These are phyloP conservation scores for Tragelaphus strepsiceros DNA, from an alignment of 2,113 vertebrate genomes.

Conservation along the genomic window DNA sequence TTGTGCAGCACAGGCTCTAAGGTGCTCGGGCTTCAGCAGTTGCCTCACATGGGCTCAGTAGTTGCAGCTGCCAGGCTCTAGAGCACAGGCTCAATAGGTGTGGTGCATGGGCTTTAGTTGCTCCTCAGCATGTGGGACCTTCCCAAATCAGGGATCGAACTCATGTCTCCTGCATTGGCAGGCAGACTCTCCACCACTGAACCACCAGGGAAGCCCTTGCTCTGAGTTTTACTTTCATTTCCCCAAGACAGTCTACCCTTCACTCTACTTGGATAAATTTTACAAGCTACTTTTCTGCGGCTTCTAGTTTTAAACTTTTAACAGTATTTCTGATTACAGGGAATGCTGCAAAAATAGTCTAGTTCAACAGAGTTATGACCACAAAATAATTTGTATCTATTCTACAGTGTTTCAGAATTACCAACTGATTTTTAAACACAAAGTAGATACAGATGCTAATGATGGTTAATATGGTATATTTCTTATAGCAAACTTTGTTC, in stretches of 20 bases:
- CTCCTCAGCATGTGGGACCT: background rate
- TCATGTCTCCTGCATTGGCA: background rate
- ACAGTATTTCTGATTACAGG: conserved; percentile 98
- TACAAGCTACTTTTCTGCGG: conserved; percentile 90
- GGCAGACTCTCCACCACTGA: background rate
- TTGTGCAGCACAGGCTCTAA: background rate
- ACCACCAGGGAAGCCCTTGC: conserved; percentile 14
- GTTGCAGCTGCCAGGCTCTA: background rate
- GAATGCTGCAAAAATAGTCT: conserved; percentile 98
- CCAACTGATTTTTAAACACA: conserved; percentile 90
- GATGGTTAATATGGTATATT: conserved; percentile 86
- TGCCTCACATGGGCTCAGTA: background rate
- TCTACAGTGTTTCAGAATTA: conserved; percentile 96
- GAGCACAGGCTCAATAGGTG: background rate
- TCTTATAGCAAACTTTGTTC: conserved; percentile 88
- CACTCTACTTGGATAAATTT: conserved; percentile 91
- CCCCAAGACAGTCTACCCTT: conserved; percentile 95
- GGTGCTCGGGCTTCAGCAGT: background rate
- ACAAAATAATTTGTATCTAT: conserved; percentile 96
- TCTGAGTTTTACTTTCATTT: conserved; percentile 98
- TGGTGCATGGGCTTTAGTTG: background rate
- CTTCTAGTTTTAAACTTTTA: conserved; percentile 91
- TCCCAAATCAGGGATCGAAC: background rate
- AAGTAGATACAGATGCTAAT: conserved; percentile 89
- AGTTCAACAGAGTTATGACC: conserved; percentile 98